phyloP scores from a whole-genome alignment of 2,797 vertebrate species.

The Tinamus major region DNA sequence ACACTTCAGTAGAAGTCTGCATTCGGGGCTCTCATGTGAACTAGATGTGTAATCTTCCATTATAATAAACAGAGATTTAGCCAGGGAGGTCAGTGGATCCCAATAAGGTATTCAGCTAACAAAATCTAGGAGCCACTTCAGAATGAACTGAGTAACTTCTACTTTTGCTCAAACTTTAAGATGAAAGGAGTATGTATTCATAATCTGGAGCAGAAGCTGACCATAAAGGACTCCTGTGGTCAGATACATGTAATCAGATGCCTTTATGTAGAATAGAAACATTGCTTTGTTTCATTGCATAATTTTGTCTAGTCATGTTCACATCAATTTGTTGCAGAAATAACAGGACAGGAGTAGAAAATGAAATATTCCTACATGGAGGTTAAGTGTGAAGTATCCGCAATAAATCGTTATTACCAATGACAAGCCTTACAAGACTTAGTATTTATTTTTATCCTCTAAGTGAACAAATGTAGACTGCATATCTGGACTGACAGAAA shows the following conservation, averaged over 20 bases:
- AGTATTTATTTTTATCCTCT: neutral
- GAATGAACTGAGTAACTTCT: neutral
- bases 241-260: neutral
- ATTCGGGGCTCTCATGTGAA: neutral
- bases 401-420: neutral
- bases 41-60: neutral
- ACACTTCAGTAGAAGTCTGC: rapidly evolving
- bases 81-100: neutral
- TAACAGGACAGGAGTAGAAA: neutral
- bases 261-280: neutral
- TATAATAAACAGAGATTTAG: neutral
- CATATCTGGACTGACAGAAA: neutral
- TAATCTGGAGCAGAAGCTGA: neutral
- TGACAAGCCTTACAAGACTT: neutral
- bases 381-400: neutral
- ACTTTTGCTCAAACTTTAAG: neutral
- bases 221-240: neutral
- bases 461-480: neutral
- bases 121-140: neutral
- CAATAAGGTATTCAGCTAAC: neutral
- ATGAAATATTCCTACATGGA: neutral
- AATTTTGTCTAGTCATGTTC: neutral
- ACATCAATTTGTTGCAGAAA: neutral
- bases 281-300: neutral
- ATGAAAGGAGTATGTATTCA: neutral